Percentiles rank a stretch among this genome's conserved stretches.
phyloP scores from a whole-genome alignment of 1,140 invertebrate genomes.

The Eurosta solidaginis region DNA sequence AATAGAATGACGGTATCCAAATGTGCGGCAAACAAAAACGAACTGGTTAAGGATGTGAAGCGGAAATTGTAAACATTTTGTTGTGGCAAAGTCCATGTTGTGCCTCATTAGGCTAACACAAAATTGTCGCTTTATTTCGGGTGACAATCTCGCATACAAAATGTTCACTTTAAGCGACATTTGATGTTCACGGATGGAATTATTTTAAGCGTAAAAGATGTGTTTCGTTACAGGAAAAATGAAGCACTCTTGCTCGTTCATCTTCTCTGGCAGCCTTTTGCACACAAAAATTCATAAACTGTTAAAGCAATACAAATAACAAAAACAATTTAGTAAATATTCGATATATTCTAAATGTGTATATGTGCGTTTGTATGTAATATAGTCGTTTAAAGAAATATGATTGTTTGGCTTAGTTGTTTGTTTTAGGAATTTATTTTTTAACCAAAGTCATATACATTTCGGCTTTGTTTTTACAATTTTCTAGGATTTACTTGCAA shows the following conservation, averaged over 20 bases:
- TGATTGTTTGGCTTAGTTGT: neutral
- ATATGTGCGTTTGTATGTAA: too few species aligned
- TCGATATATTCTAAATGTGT: too few species aligned
- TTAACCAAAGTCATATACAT: neutral
- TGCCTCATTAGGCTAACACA: constrained; percentile 16
- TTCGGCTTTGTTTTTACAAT: neutral
- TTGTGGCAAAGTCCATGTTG: neutral
- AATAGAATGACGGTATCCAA: neutral
- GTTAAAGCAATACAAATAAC: neutral
- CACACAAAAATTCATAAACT: too few species aligned
- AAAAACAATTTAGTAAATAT: neutral
- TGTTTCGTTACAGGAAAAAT: neutral
- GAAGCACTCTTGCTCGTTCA: neutral
- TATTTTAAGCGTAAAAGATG: constrained; percentile 19
- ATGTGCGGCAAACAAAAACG: neutral
- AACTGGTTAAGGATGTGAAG: neutral
- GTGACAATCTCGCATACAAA: neutral
- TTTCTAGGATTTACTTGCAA: neutral
- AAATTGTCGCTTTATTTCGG: constrained; percentile 2
- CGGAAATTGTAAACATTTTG: neutral
- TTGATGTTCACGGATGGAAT: constrained; percentile 17
- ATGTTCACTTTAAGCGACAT: neutral
- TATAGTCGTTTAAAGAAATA: too few species aligned
- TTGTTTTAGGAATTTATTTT: neutral
- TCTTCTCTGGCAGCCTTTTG: neutral